A percentile compares a stretch with the other conserved stretches of the same genome.
These are phyloP conservation scores for Cacatua alba DNA, from an alignment of 2,113 vertebrate genomes.

Conservation along the genomic window DNA sequence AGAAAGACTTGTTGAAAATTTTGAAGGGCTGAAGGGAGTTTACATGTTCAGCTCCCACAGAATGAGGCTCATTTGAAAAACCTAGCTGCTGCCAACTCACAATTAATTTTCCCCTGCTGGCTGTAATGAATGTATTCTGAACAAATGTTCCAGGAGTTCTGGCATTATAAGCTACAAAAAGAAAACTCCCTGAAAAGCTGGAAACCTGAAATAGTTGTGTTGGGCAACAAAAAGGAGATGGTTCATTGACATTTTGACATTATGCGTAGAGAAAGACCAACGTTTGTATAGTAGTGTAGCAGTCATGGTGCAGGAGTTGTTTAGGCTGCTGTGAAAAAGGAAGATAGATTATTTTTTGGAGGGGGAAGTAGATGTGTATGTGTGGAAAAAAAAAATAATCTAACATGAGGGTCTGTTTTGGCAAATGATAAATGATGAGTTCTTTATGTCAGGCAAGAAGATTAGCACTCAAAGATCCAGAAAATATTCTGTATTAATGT, in stretches of 20 bases:
- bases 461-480: background rate
- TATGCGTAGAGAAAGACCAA: background rate
- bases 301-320: background rate
- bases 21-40: background rate
- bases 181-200: background rate
- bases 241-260: background rate
- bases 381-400: background rate
- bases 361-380: rapidly evolving
- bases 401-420: background rate
- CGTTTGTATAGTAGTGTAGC: background rate
- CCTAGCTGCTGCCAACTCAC: background rate
- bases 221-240: background rate
- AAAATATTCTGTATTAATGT: background rate
- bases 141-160: slow-evolving; percentile 23
- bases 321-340: background rate
- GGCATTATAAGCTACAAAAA: background rate
- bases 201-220: background rate
- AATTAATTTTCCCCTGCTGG: background rate
- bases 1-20: background rate
- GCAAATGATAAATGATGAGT: background rate
- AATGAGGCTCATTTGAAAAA: background rate
- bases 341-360: background rate
- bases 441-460: background rate
- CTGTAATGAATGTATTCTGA: background rate
- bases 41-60: background rate